A percentile compares a stretch with the other conserved stretches of the same genome.
phyloP scores from a whole-genome alignment of 2,113 vertebrate species.

The Heterocephalus glaber region DNA sequence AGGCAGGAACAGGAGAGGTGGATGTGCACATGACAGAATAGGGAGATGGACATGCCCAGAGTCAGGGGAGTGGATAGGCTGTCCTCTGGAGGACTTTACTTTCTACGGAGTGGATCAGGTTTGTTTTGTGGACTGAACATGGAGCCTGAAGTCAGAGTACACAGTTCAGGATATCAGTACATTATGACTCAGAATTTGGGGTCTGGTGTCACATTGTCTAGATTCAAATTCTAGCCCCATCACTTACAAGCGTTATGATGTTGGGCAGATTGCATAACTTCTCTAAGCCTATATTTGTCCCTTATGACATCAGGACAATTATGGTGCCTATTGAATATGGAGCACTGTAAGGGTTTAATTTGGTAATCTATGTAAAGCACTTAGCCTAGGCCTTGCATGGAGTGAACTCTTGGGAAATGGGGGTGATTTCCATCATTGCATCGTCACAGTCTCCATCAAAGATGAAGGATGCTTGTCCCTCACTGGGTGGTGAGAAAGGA shows the following conservation, averaged over 20 bases:
- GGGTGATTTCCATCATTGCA: rapidly evolving
- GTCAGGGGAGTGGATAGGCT: not conserved
- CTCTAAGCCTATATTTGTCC: not conserved
- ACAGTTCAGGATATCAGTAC: not conserved
- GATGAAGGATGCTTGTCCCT: not conserved
- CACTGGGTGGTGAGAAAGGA: not conserved
- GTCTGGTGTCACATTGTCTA: not conserved
- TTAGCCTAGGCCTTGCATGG: not conserved
- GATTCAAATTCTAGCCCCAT: not conserved
- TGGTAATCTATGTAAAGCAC: not conserved
- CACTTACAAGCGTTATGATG: not conserved
- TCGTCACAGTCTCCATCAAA: not conserved
- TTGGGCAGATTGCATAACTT: not conserved
- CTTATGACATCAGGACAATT: rapidly evolving
- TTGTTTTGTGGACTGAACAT: not conserved
- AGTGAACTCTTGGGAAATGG: rapidly evolving
- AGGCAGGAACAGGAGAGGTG: not conserved
- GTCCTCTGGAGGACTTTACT: not conserved
- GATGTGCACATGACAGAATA: rapidly evolving
- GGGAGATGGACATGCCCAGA: not conserved
- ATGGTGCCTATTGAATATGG: rapidly evolving
- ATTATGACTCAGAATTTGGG: not conserved
- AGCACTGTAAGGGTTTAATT: not conserved
- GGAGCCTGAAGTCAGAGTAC: not conserved
- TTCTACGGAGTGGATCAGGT: not conserved